Conservation (phyloP, 2,113 vertebrate species). For the Acinonyx jubatus region DNA sequence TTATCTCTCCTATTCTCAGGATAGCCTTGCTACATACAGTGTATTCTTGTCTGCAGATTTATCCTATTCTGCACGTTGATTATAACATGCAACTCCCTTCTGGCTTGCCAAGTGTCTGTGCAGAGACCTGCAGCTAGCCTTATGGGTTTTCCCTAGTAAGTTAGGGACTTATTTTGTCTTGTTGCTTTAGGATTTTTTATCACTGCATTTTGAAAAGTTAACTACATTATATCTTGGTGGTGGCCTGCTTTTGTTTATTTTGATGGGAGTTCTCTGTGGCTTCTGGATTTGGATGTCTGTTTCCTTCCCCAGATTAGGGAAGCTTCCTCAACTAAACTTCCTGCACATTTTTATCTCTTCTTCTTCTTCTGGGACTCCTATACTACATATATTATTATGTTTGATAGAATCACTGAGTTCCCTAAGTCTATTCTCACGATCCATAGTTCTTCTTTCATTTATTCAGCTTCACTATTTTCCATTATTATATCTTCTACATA, state of each 20-base stretch:
- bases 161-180: background rate
- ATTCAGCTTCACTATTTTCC: background rate
- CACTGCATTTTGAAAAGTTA: background rate
- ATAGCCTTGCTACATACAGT: background rate
- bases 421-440: background rate
- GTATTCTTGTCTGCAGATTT: background rate
- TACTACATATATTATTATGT: background rate
- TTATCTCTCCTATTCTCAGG: background rate
- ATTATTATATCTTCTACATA: background rate
- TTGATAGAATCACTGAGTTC: background rate
- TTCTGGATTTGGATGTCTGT: background rate
- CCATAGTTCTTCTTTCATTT: background rate
- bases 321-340: background rate
- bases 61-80: background rate
- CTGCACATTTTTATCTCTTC: background rate
- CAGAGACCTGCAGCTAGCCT: background rate
- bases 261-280: background rate
- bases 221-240: background rate
- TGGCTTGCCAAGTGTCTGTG: background rate
- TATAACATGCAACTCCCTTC: background rate
- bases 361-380: background rate
- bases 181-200: background rate
- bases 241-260: background rate
- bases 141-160: background rate
- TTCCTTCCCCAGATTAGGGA: background rate